Base-by-base conservation (phyloP, 2,888 invertebrate species). In the Cataglyphis livida region DNA sequence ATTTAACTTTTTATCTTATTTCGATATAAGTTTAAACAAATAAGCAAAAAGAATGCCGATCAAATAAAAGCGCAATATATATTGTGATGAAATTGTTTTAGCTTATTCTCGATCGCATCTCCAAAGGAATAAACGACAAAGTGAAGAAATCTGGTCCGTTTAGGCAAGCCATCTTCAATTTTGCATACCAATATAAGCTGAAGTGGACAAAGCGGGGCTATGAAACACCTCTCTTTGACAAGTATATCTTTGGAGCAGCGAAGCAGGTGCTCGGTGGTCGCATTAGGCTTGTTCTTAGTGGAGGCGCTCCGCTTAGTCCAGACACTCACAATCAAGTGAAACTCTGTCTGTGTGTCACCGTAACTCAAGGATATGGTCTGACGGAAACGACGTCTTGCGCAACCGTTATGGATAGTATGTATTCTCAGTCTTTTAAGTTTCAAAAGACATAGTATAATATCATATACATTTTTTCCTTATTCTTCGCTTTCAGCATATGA, bases 331-430 rank as follows among this genome's bases (percentile, higher is more conserved):
- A 98, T 93, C 99, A 99, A 95, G 97, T 98, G 91, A 97, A 98
- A 94, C 96, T 98, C 84, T 99, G 99, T 94, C 96, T 99, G 87
- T 99, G 99, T 95, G 97, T 98, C 85, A 97, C 97, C 85, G 97
- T 99, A 62, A 96, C 98, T 83, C 98, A 98, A 93, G 99, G 99
- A 73, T 99, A 99, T 95, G 99, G 99, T 1, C 96, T 99, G 85
- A 99, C 99, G 0, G 99, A 99, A 96, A 99, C 99, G 21, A 98
- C 98, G 89, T 99, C 99, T 0, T 98, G 98, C 92, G 99, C 99
- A 74, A 97, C 97, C 84, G 97, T 98, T 76, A 97, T 97, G 97
- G 97, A 97, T 94, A 95, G 97, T 97, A 94, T 95, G 96, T 95
- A 48, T 54, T 38, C 35, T n/a, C 35, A 3, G 21, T 44, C 1